Evolutionary conservation across 2,113 vertebrate species (phyloP), one percentile per base, ranked within the genome.

Genomic region (Falcunculus frontatus): DNA sequence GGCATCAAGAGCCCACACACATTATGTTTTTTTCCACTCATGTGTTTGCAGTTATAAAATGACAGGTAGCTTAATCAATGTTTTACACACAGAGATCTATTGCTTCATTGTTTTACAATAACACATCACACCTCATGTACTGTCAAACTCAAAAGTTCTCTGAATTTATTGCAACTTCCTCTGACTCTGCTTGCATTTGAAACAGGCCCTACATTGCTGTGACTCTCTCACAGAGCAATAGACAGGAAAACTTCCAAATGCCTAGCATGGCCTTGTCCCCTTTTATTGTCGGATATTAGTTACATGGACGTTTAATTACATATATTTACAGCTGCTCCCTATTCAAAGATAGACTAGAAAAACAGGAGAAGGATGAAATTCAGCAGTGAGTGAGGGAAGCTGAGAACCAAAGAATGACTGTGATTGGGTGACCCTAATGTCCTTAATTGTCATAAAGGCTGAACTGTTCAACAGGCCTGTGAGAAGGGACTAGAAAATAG

Each of bases 221-320:
- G 55, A 23, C 30, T 83, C 9, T 26, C 30, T 63, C 49, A 47
- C 3, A 57, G 22, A 35, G 8, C 60, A 59, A 9, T 37, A 39
- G 17, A 29, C 29, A 47, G 19, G 14, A 78, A 92, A 87, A 44
- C 16, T 46, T 70, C 33, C 11, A 89, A 32, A 65, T 33, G 21
- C 8, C 81, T 1, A 0, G 15, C 8, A 55, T 29, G 21, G 16
- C 27, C 16, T 8, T 2, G 6, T 57, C 11, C 7, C 14, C 10
- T 64, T 70, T 63, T 64, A 12, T 35, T 2, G 1, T 6, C n/a
- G 64, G 17, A 6, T 37, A 30, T 23, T 20, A 56, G 26, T 53
- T 70, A 50, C 18, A 16, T 10, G 32, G 44, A 35, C 29, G 60
- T 41, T 74, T 60, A 82, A 39, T 32, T n/a, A 8, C n/a, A 10